A percentile compares a stretch with the other conserved stretches of the same genome.
Evolutionary conservation across 2,113 vertebrate genomes (phyloP).

Genomic region (Dromiciops gliroides): DNA sequence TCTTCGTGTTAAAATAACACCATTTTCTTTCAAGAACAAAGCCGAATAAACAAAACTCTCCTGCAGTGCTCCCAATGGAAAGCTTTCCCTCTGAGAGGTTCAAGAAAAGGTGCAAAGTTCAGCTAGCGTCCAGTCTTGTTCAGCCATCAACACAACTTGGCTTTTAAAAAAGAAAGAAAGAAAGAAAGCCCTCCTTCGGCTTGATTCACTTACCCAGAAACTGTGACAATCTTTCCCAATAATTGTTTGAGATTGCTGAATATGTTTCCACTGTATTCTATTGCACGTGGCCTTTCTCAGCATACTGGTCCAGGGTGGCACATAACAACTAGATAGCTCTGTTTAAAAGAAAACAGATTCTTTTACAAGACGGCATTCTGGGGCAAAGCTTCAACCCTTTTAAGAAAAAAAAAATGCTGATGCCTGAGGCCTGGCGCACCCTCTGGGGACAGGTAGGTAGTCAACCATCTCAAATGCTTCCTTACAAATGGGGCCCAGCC

Average conservation of each 20-base stretch:
- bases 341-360: not conserved
- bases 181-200: not conserved
- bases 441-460: not conserved
- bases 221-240: not conserved
- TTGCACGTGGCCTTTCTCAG: not conserved
- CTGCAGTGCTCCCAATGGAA: not conserved
- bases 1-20: not conserved
- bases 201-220: not conserved
- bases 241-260: not conserved
- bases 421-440: not conserved
- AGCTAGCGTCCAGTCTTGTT: not conserved
- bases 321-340: not conserved
- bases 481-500: not conserved
- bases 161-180: not conserved
- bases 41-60: not conserved
- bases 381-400: not conserved
- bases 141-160: conserved; percentile 30
- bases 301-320: not conserved
- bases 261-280: not conserved
- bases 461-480: not conserved
- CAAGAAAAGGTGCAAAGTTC: not conserved
- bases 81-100: not conserved
- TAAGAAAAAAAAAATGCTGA: not conserved
- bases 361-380: not conserved
- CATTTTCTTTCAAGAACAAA: not conserved